These are phyloP conservation scores for Ectropis grisescens DNA, from an alignment of 1,140 invertebrate genomes.

Conservation along the genomic window DNA sequence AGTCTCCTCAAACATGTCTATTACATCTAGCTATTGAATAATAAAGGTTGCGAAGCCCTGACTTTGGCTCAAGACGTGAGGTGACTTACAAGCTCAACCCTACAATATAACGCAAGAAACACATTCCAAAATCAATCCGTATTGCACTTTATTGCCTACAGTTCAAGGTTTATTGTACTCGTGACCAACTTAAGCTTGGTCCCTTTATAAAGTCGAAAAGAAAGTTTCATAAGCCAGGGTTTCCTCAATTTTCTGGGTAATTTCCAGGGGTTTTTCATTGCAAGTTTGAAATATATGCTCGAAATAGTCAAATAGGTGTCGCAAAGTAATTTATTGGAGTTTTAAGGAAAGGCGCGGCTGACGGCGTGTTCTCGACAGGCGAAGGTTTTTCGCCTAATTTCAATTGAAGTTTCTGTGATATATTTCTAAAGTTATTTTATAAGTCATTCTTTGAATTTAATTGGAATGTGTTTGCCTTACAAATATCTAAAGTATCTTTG, in stretches of 20 bases:
- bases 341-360: slow-evolving; percentile 9
- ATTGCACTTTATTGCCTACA: slow-evolving; percentile 33
- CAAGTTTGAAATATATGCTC: slow-evolving; percentile 33
- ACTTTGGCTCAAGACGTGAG: slow-evolving; percentile 34
- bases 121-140: slow-evolving; percentile 24
- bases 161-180: slow-evolving; percentile 22
- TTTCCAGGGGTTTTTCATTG: slow-evolving; percentile 30
- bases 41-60: slow-evolving; percentile 36
- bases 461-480: too few species aligned
- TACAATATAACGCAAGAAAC: slow-evolving; percentile 26
- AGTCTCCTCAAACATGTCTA: slow-evolving; percentile 35
- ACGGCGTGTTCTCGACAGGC: slow-evolving; percentile 6
- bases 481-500: too few species aligned
- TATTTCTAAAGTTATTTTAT: too few species aligned
- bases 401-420: too few species aligned
- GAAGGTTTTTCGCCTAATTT: too few species aligned
- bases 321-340: slow-evolving; percentile 31
- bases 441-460: too few species aligned
- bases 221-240: slow-evolving; percentile 37
- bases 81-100: slow-evolving; percentile 16
- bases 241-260: slow-evolving; percentile 40
- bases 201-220: slow-evolving; percentile 3
- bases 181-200: slow-evolving; percentile 10
- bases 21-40: slow-evolving; percentile 55
- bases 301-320: slow-evolving; percentile 30